These are phyloP conservation scores for Pseudeuparius sepicola DNA, from an alignment of 2,888 invertebrate species.

Conservation along the genomic window DNA sequence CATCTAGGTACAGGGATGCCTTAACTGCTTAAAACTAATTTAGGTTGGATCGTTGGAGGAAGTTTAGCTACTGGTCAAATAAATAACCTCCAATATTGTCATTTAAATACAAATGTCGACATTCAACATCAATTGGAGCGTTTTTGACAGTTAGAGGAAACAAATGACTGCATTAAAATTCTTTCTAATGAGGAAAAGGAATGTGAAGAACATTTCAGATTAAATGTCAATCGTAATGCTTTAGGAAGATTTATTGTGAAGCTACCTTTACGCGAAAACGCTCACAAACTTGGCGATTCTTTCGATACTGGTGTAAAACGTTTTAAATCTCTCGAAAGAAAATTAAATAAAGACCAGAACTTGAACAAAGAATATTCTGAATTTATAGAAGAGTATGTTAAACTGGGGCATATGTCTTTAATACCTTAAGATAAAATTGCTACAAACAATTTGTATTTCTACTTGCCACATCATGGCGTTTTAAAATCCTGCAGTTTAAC, in stretches of 20 bases:
- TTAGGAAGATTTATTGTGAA: constrained; percentile 15
- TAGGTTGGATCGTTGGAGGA: constrained; percentile 17
- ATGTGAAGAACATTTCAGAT: constrained; percentile 13
- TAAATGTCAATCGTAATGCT: constrained; percentile 6
- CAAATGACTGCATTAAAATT: neutral
- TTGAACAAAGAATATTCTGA: constrained; percentile 9
- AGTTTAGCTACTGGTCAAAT: constrained; percentile 1
- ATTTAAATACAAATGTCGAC: constrained; percentile 10
- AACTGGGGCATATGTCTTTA: constrained; percentile 15
- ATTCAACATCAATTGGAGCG: constrained; percentile 9
- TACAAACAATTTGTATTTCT: constrained; percentile 7
- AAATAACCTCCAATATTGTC: constrained; percentile 6
- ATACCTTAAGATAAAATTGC: constrained; percentile 1
- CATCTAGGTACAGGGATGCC: constrained; percentile 12
- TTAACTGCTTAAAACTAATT: constrained; percentile 15
- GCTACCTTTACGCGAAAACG: constrained; percentile 13
- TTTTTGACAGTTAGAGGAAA: constrained; percentile 16
- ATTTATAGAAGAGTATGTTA: constrained; percentile 18
- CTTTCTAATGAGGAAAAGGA: constrained; percentile 11
- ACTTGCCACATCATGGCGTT: constrained; percentile 17
- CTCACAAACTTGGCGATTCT: constrained; percentile 14
- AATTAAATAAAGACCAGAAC: constrained; percentile 3
- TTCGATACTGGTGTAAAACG: constrained; percentile 6
- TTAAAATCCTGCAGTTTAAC: constrained; percentile 11
- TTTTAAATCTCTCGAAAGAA: constrained; percentile 12